Conservation (phyloP, 2,888 invertebrate species). For the Tetragnatha montana region DNA sequence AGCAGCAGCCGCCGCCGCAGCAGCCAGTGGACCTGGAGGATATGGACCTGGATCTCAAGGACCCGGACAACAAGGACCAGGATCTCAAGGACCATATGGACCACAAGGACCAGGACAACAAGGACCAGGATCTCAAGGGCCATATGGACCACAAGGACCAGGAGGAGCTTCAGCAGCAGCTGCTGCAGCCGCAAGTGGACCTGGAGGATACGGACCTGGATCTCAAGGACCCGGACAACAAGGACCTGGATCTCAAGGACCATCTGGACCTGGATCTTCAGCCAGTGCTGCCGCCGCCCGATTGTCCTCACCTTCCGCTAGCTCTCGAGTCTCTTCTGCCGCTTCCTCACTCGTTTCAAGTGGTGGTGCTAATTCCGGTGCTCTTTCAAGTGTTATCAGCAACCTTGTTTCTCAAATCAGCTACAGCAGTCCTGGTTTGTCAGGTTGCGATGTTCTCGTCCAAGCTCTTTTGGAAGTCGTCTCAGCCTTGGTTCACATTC, state of each 20-base stretch:
- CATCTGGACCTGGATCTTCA: neutral
- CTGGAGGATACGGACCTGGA: neutral
- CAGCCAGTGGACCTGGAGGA: neutral
- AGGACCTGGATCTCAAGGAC: neutral
- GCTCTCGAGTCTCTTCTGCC: neutral
- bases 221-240: neutral
- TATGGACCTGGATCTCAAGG: neutral
- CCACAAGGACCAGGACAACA: neutral
- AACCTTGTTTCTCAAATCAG: neutral
- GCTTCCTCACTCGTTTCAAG: neutral
- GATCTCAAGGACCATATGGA: neutral
- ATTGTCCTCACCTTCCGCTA: neutral
- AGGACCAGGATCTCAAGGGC: neutral
- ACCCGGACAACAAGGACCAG: neutral
- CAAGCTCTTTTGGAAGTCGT: conserved; percentile 11
- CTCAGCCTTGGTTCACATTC: neutral
- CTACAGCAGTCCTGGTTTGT: neutral
- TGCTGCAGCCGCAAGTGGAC: neutral
- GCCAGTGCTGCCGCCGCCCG: neutral
- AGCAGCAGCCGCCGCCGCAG: neutral
- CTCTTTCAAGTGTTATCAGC: neutral
- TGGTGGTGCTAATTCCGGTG: neutral
- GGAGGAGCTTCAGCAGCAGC: neutral
- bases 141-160: neutral
- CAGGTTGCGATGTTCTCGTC: conserved; percentile 14